Base-by-base conservation (phyloP, 2,888 invertebrate species). In the Hirtodrosophila histrioides region DNA sequence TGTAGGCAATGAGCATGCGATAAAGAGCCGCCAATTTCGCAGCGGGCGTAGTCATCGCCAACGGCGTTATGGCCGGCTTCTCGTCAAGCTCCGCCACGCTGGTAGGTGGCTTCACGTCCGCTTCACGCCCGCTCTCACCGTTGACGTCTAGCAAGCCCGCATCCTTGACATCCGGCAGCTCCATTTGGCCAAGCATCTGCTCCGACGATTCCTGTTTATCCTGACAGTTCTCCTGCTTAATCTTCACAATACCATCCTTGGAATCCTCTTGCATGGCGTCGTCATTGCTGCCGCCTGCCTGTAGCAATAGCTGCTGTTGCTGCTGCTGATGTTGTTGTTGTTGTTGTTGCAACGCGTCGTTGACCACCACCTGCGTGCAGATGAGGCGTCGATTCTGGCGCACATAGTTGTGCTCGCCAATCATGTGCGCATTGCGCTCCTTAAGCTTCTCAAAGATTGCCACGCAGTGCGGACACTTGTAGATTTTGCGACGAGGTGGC, bases 341-440 rank as follows among this genome's bases (percentile, higher is more conserved):
- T 39, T 31, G 37, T 9, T 41, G 54, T 39, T 43, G 66, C 3
- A 61, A 31, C 4, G 69, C 7, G 4, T 45, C 39, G 10, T 35
- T 66, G 4, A 64, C 65, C 48, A 72, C 43, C 4, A 75, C 78
- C 64, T 85, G 83, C 7, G 88, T 85, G 50, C 91, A 90, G n/a
- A 91, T 84, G 27, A 91, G 72, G 5, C 91, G 86, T 9, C 91
- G 89, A 78, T 91, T 91, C 29, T 90, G 88, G 6, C 91, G 89
- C 53, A 91, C 89, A 69, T 91, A 91, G 58, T 90, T 90, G 56
- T 92, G 92, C 27, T 84, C 80, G 33, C 83, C 80, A 31, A 91
- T 88, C 85, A 92, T 89, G 54, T 92, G 92, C 6, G 89, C 86
- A 67, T 91, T 91, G 36, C 91, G 90, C 51, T 91, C 91, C 69